Base-by-base conservation (phyloP, 1,140 invertebrate species). In the Dendroctonus ponderosae region DNA sequence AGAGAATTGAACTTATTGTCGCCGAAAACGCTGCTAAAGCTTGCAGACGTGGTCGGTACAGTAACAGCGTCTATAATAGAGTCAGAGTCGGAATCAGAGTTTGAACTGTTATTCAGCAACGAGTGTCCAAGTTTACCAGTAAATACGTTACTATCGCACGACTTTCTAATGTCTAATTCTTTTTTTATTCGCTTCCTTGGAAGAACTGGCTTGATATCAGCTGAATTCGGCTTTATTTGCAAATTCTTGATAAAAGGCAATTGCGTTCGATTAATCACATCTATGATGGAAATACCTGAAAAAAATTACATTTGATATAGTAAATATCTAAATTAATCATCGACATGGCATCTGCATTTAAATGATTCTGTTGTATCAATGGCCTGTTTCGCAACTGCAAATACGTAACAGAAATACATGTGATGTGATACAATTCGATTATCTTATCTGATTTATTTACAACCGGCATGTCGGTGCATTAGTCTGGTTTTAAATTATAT, bases 181-280 rank as follows among this genome's bases (percentile, higher is more conserved):
- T 70, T 71, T 69, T 76, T 78, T 11, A 67, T 60, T 57, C 62
- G 66, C 50, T 76, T 76, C 64, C 52, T 66, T 8, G 43, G 26
- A 26, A 26, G 62, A 5, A 66, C 62, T 26, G 63, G 37, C 62
- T 79, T 50, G 70, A 70, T 59, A 76, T 76, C 71, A 77, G 70
- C n/a, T 76, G 75, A 76, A 69, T 37, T 75, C 72, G 70, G 74
- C 76, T 61, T 79, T 71, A 72, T 76, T 75, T 48, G 75, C 59
- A 74, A 15, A 74, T 81, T 72, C 77, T 80, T 76, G 71, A 79
- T 73, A 72, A 79, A 70, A 72, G 78, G 71, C 76, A 78, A 70
- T 75, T 79, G 81, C 72, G 74, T 62, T 71, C 78, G 57, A 68
- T 69, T 61, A 40, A 75, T 71, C 50, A 79, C 69, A 66, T 77